Evolutionary conservation across 2,113 vertebrate species (phyloP), one percentile per base, ranked within the genome.

Genomic region (Corydoras sp.): DNA sequence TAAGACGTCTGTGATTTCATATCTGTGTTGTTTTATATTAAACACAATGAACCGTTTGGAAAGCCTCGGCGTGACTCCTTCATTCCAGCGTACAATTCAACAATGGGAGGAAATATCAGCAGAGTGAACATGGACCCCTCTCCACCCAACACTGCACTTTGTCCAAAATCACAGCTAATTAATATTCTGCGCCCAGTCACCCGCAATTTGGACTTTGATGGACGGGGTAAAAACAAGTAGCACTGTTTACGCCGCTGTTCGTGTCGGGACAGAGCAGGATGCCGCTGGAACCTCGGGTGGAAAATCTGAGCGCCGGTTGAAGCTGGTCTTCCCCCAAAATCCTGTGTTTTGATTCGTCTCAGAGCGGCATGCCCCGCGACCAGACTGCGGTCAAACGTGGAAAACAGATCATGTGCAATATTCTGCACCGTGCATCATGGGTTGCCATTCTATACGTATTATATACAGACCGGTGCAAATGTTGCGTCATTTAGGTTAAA

Each of bases 91-190:
- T 56, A 71, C 68, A 49, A 51, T n/a, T 24, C 81, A 90, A 95
- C 92, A 95, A 93, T 92, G 73, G 86, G 82, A 92, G 95, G 93
- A 97, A 94, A 89, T 90, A 86, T 83, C 82, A 70, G 80, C 74
- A 79, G 80, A 81, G 75, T 80, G 80, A 24, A 49, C 55, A 30
- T 77, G 69, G 72, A 62, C 53, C 55, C 56, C 58, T 79, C 80
- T 58, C 69, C 66, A 72, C 69, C 54, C 69, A 58, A 63, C 5
- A 32, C 64, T 14, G 9, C 32, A 5, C 58, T 60, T 48, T 30
- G 58, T 63, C 54, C 69, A 62, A 54, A 72, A 79, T 53, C 51
- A 14, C 15, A 43, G 35, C 35, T 2, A n/a, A 10, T 12, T 14
- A 66, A 29, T 58, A 56, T 54, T 13, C 32, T 65, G 13, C 71